Percentiles rank a stretch among this genome's conserved stretches.
These are phyloP conservation scores for Silurus meridionalis DNA, from an alignment of 2,113 vertebrate species.

Conservation along the genomic window DNA sequence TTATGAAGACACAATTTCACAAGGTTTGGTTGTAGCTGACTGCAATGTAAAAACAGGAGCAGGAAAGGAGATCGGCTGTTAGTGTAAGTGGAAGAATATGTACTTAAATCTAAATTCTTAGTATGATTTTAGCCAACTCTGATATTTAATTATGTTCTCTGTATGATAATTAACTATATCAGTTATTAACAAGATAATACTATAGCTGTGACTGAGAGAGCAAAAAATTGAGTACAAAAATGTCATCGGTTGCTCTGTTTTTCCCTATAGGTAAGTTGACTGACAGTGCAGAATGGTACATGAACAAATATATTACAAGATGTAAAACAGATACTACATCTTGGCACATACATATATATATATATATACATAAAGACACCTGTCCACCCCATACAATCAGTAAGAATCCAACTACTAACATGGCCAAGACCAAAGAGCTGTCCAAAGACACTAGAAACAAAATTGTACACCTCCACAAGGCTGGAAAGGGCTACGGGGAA, in stretches of 20 bases:
- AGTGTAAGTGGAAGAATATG: neutral
- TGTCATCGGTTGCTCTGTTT: constrained; percentile 40
- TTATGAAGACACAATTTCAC: constrained; percentile 17
- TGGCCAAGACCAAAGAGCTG: too few species aligned
- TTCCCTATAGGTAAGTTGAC: constrained; percentile 53
- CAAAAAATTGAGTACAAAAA: neutral
- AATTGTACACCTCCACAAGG: too few species aligned
- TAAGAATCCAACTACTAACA: too few species aligned
- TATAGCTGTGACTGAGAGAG: constrained; percentile 32
- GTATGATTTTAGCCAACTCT: constrained; percentile 29
- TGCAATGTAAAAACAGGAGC: neutral
- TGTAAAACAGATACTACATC: constrained; percentile 53
- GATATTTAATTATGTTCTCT: constrained; percentile 49
- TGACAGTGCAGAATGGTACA: constrained; percentile 54
- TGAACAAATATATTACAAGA: constrained; percentile 44
- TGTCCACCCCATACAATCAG: too few species aligned
- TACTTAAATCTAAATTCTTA: constrained; percentile 22
- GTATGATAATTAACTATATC: constrained; percentile 45
- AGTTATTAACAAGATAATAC: constrained; percentile 49
- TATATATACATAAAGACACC: too few species aligned
- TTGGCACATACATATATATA: neutral
- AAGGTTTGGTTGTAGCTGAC: neutral
- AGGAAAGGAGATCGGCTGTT: neutral
- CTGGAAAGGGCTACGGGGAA: too few species aligned
- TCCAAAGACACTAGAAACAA: too few species aligned